Evolutionary conservation across 2,113 vertebrate genomes (phyloP), one percentile per base, ranked within the genome.

Genomic region (Amazona guildingii): DNA sequence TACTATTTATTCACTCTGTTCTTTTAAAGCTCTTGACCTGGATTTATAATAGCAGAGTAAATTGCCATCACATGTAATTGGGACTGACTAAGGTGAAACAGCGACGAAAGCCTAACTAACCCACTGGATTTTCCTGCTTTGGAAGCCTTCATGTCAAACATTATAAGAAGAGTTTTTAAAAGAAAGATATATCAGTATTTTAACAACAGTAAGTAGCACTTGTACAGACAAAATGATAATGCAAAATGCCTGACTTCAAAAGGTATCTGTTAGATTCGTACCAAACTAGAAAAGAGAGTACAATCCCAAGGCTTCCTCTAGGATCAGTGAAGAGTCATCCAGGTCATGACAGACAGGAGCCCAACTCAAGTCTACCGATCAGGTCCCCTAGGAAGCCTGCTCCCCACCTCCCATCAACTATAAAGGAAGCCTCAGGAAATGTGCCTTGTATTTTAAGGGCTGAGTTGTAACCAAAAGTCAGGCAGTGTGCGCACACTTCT

Each of bases 361-460:
- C 59, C 31, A 29, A 2, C 31, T 18, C 31, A 35, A 51, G 35
- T 5, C 4, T 12, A 21, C 8, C 2, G 0, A 5, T 37, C 31
- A 28, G 6, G 3, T 66, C 39, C 44, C 29, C 41, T 51, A 52
- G 51, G 46, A 68, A 67, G 10, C 21, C 19, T 6, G 2, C 16
- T 68, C n/a, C 13, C 15, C 19, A 14, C 2, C 9, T 29, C 9
- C 6, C 3, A 6, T 29, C 69, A 77, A 13, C n/a, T 61, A 5
- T 18, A 66, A 59, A 61, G 21, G 16, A 69, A 68, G 12, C 3
- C 33, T 68, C 17, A 9, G 59, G 3, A 63, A 77, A 12, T 13
- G 11, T n/a, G 10, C 7, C 20, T 35, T 8, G 1, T 70, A 16
- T 48, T 78, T 49, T 17, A 59, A 52, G 68, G 41, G 41, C 13